A percentile compares a stretch with the other conserved stretches of the same genome.
phyloP scores from a whole-genome alignment of 2,888 invertebrate species.

The Leptopterna dolabrata region DNA sequence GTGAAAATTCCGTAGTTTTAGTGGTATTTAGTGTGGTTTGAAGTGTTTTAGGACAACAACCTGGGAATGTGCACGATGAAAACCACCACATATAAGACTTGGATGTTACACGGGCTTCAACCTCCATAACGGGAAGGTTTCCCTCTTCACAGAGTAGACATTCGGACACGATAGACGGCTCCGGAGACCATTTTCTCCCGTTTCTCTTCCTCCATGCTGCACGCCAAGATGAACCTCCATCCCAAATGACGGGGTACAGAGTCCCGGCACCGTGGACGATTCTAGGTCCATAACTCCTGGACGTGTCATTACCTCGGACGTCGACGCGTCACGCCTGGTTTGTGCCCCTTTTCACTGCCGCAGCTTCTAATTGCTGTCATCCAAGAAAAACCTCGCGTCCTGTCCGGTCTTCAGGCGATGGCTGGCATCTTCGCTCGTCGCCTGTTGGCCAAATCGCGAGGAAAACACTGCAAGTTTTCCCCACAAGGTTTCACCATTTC shows the following conservation, averaged over 20 bases:
- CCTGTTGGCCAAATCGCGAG: too few species aligned
- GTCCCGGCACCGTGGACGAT: background rate
- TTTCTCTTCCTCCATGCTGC: background rate
- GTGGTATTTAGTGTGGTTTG: too few species aligned
- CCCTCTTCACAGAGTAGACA: background rate
- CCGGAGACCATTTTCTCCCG: background rate
- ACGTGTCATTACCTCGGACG: background rate
- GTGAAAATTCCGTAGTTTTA: too few species aligned
- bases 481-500: too few species aligned
- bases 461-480: too few species aligned
- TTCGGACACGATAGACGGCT: background rate
- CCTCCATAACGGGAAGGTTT: slow-evolving; percentile 1
- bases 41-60: too few species aligned
- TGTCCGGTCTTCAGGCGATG: too few species aligned
- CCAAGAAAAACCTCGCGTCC: background rate
- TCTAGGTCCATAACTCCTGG: background rate
- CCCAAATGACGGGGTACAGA: background rate
- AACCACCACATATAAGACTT: too few species aligned
- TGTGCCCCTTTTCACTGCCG: background rate
- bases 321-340: background rate
- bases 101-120: background rate
- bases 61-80: too few species aligned
- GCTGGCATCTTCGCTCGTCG: background rate
- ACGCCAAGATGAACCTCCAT: background rate
- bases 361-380: slow-evolving; percentile 1